These are phyloP conservation scores for Calycopis cecrops DNA, from an alignment of 1,140 invertebrate genomes.

Conservation along the genomic window DNA sequence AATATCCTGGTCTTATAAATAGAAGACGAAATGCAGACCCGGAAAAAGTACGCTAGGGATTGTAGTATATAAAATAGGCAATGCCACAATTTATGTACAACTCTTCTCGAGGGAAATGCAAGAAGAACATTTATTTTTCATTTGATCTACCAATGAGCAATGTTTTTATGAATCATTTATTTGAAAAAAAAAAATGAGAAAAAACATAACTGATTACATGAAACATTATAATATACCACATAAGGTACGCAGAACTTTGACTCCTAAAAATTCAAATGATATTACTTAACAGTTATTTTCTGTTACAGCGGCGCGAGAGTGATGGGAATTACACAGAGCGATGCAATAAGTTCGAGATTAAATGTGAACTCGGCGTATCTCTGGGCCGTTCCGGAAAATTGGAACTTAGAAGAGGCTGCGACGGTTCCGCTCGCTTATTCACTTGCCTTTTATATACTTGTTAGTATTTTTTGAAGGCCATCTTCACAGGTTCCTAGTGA, in stretches of 20 bases:
- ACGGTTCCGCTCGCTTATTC: slow-evolving; percentile 78
- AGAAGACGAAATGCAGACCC: too few species aligned
- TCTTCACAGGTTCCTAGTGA: slow-evolving; percentile 1
- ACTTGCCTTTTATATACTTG: slow-evolving; percentile 74
- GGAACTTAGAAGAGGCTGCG: slow-evolving; percentile 85
- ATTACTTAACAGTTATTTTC: not conserved
- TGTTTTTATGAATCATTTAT: too few species aligned
- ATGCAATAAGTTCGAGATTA: slow-evolving; percentile 15
- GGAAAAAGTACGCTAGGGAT: too few species aligned
- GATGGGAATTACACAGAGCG: slow-evolving; percentile 28
- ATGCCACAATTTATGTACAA: too few species aligned
- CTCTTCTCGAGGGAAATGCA: too few species aligned
- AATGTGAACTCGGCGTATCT: slow-evolving; percentile 49
- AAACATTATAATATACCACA: too few species aligned
- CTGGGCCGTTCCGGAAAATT: slow-evolving; percentile 83
- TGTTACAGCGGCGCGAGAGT: slow-evolving; percentile 33
- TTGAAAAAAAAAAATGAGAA: too few species aligned
- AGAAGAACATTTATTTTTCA: too few species aligned
- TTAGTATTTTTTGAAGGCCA: slow-evolving; percentile 23
- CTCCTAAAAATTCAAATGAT: not conserved
- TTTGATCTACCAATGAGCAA: too few species aligned
- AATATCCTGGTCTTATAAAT: too few species aligned
- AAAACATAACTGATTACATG: too few species aligned
- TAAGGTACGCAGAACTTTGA: not conserved
- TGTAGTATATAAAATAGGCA: too few species aligned